Percentiles rank a stretch among this genome's conserved stretches.
phyloP scores from a whole-genome alignment of 2,888 invertebrate genomes.

The Nomada goodeniana region DNA sequence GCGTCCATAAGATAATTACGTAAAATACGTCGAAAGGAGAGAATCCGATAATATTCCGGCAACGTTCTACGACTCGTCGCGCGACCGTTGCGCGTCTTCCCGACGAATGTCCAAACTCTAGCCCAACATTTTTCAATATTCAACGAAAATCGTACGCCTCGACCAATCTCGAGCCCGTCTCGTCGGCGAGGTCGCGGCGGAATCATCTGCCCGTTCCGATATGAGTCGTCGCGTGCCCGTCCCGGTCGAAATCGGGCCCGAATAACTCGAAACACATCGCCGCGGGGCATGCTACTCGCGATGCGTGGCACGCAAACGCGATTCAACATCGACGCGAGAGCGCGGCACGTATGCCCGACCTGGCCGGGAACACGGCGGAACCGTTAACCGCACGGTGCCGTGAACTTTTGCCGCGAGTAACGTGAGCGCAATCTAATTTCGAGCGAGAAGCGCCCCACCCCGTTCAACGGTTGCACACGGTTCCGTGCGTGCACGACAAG shows the following conservation, averaged over 20 bases:
- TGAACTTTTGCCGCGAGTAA: slow-evolving; percentile 64
- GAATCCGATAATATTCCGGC: no score
- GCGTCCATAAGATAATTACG: no score
- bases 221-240: slow-evolving; percentile 26
- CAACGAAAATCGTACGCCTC: not conserved
- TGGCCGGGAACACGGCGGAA: slow-evolving; percentile 52
- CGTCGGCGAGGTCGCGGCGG: not conserved
- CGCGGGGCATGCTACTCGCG: slow-evolving; percentile 41
- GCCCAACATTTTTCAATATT: no score
- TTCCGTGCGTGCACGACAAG: slow-evolving; percentile 33
- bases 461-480: slow-evolving; percentile 42
- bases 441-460: slow-evolving; percentile 28
- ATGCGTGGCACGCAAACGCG: slow-evolving; percentile 66
- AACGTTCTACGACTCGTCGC: no score
- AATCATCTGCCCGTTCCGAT: slow-evolving; percentile 4
- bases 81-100: no score
- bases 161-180: not conserved
- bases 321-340: slow-evolving; percentile 57
- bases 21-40: no score
- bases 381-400: slow-evolving; percentile 64
- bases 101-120: no score
- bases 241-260: slow-evolving; percentile 23
- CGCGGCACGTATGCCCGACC: slow-evolving; percentile 53
- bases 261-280: slow-evolving; percentile 43
- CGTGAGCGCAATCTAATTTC: slow-evolving; percentile 69